These are phyloP conservation scores for Apis dorsata DNA, from an alignment of 1,140 invertebrate species.

Conservation along the genomic window DNA sequence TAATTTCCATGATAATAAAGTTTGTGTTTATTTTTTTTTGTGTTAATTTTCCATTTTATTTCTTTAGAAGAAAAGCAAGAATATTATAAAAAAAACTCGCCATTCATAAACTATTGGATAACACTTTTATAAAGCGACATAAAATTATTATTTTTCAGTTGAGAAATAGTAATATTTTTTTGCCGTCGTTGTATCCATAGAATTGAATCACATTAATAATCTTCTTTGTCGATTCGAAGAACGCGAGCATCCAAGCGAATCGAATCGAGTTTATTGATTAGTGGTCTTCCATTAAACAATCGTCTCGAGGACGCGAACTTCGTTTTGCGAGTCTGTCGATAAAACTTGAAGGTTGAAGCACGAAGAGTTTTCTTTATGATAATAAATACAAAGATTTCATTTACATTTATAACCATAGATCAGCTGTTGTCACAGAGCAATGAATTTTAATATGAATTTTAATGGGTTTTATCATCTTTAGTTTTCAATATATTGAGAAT, in stretches of 20 bases:
- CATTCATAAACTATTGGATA: too few relatives aligned
- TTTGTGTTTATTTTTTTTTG: too few relatives aligned
- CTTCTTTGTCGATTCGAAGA: not conserved
- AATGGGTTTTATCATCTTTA: not conserved
- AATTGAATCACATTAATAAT: not conserved
- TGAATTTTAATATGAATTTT: not conserved
- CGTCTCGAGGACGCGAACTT: conserved; percentile 13
- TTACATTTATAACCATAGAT: not conserved
- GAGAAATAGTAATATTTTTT: too few relatives aligned
- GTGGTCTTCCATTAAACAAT: conserved; percentile 3
- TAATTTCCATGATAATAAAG: too few relatives aligned
- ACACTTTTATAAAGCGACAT: too few relatives aligned
- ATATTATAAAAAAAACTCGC: too few relatives aligned
- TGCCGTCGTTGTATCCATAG: not conserved
- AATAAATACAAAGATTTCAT: conserved; percentile 14
- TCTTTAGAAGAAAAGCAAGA: too few relatives aligned
- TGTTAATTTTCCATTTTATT: too few relatives aligned
- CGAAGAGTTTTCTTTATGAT: not conserved
- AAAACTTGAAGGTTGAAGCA: not conserved
- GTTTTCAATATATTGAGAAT: not conserved
- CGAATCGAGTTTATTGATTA: conserved; percentile 6
- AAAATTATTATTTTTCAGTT: too few relatives aligned
- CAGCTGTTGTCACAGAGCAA: not conserved
- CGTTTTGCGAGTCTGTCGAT: not conserved
- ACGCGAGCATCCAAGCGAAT: not conserved